phyloP scores from a whole-genome alignment of 1,140 invertebrate species.

The Caenorhabditis latens region DNA sequence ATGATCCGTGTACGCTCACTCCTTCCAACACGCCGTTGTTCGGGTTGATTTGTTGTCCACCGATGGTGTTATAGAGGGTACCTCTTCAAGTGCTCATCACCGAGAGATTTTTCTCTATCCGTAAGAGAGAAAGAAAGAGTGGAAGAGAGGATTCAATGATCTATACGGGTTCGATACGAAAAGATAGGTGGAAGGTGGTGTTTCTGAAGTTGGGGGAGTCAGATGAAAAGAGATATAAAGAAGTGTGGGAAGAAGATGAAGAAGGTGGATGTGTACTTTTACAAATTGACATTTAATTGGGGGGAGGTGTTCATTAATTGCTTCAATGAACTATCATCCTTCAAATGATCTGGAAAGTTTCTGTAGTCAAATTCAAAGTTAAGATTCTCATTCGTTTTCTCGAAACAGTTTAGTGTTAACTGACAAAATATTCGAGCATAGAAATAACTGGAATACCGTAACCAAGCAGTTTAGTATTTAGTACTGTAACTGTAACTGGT shows the following conservation, averaged over 20 bases:
- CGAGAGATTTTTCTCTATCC: not conserved
- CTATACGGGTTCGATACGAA: conserved; percentile 41
- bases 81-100: not conserved
- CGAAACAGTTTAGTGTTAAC: too few species aligned
- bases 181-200: not conserved
- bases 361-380: too few species aligned
- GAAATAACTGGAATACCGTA: too few species aligned
- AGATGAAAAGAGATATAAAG: not conserved
- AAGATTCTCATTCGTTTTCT: too few species aligned
- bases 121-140: not conserved
- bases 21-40: not conserved
- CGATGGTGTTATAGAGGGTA: conserved; percentile 40
- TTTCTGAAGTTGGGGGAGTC: not conserved
- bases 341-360: too few species aligned
- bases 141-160: conserved; percentile 35
- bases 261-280: conserved; percentile 1
- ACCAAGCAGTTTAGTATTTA: too few species aligned
- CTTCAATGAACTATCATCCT: too few species aligned
- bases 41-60: conserved; percentile 46
- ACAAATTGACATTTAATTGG: too few species aligned
- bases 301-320: too few species aligned
- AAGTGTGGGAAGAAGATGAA: not conserved
- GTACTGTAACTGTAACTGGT: too few species aligned
- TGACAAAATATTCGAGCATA: too few species aligned
- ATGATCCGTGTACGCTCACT: conserved; percentile 14